phyloP scores from a whole-genome alignment of 92 coral and sea anemone species.

The Siderastrea radians region DNA sequence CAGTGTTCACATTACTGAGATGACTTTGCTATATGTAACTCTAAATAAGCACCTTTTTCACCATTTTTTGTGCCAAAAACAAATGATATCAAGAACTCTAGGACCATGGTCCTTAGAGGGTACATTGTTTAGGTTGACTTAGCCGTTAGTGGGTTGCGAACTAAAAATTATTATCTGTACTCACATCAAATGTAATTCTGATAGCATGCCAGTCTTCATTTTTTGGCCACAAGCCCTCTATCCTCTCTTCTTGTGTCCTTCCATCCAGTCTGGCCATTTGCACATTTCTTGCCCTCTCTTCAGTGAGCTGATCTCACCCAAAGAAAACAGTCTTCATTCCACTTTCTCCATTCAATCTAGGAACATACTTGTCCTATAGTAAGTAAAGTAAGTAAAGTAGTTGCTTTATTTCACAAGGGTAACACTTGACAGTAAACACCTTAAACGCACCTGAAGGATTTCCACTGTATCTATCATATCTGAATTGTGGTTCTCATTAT shows the following conservation, averaged over 20 bases:
- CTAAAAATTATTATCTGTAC: not conserved
- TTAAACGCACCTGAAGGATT: slow-evolving; percentile 30
- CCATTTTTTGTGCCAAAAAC: too few relatives aligned
- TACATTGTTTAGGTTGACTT: not conserved
- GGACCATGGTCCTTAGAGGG: not conserved
- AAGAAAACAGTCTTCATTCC: slow-evolving; percentile 58
- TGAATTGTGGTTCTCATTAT: slow-evolving; percentile 72
- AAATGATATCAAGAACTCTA: too few relatives aligned
- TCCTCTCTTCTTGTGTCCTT: slow-evolving; percentile 23
- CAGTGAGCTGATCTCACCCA: slow-evolving; percentile 76
- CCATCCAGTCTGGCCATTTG: slow-evolving; percentile 77
- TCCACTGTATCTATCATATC: slow-evolving; percentile 76
- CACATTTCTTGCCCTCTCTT: slow-evolving; percentile 75
- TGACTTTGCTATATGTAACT: too few relatives aligned
- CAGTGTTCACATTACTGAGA: too few relatives aligned
- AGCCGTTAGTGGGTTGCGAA: not conserved
- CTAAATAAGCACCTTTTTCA: too few relatives aligned
- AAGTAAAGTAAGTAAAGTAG: too few relatives aligned
- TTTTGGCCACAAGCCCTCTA: slow-evolving; percentile 72
- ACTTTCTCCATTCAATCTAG: slow-evolving; percentile 27
- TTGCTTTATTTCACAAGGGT: too few relatives aligned
- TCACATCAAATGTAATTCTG: slow-evolving; percentile 69
- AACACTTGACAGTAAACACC: too few relatives aligned
- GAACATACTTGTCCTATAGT: slow-evolving; percentile 41
- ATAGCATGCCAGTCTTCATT: slow-evolving; percentile 86